Conservation (phyloP, 2,797 vertebrate species). For the Denticeps clupeoides region DNA sequence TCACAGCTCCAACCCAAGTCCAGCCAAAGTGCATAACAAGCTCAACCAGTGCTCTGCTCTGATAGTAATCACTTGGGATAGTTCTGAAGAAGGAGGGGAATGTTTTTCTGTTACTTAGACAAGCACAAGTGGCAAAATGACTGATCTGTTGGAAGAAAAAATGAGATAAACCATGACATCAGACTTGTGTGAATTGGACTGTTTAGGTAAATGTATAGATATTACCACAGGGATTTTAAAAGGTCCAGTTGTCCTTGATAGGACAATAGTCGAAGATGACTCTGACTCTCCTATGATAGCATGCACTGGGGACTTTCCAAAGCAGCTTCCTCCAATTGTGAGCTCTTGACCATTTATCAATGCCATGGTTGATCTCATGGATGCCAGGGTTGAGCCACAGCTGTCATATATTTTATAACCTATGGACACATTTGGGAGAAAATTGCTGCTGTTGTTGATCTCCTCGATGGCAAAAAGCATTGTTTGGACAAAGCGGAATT, state of each 20-base stretch:
- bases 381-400: conserved; percentile 48
- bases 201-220: too few species aligned
- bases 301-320: conserved; percentile 35
- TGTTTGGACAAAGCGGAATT: conserved; percentile 43
- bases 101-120: conserved; percentile 39
- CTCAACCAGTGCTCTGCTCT: conserved; percentile 43
- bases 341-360: conserved; percentile 48
- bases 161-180: neutral
- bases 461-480: conserved; percentile 45
- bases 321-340: conserved; percentile 35
- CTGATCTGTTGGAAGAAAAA: conserved; percentile 31
- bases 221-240: conserved; percentile 45
- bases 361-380: conserved; percentile 48
- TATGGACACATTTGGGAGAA: conserved; percentile 39
- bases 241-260: conserved; percentile 49
- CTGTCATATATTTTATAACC: conserved; percentile 48
- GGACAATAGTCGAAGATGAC: conserved; percentile 57
- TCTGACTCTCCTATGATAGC: conserved; percentile 50
- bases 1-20: conserved; percentile 44
- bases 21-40: conserved; percentile 43
- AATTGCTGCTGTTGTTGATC: conserved; percentile 33
- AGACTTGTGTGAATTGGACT: neutral
- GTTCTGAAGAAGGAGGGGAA: conserved; percentile 44
- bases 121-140: conserved; percentile 45
- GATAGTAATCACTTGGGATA: conserved; percentile 45